These are phyloP conservation scores for Gasteruption jaculator DNA, from an alignment of 2,888 invertebrate species.

Conservation along the genomic window DNA sequence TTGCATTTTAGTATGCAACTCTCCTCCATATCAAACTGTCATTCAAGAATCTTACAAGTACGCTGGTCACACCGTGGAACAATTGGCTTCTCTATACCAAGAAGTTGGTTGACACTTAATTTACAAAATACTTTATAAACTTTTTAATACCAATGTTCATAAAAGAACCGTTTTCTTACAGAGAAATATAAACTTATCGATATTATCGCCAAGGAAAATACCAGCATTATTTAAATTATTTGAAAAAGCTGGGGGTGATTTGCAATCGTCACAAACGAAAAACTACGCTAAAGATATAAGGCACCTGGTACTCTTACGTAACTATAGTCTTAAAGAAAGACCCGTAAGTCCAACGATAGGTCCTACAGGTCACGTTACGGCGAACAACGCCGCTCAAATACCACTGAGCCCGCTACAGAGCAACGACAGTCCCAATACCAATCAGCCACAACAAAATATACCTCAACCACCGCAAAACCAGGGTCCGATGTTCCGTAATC, in stretches of 20 bases:
- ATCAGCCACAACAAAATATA: conserved; percentile 45
- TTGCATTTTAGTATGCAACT: conserved; percentile 83
- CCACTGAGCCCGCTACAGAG: conserved; percentile 56
- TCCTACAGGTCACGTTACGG: conserved; percentile 53
- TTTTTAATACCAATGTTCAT: too few species aligned
- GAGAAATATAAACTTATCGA: conserved; percentile 79
- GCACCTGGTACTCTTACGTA: conserved; percentile 65
- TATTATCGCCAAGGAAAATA: conserved; percentile 85
- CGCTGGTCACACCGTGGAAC: conserved; percentile 77
- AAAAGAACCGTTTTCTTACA: conserved; percentile 53
- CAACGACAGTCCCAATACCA: conserved; percentile 57
- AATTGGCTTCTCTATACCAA: conserved; percentile 71
- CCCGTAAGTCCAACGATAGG: conserved; percentile 63
- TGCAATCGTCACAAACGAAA: conserved; percentile 72
- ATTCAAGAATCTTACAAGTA: conserved; percentile 71
- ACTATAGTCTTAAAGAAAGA: conserved; percentile 60
- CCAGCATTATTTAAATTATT: conserved; percentile 81
- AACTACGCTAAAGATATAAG: conserved; percentile 88
- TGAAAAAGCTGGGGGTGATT: conserved; percentile 86
- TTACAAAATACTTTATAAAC: not conserved
- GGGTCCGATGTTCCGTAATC: conserved; percentile 49
- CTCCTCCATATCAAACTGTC: conserved; percentile 85
- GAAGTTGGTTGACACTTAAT: conserved; percentile 58
- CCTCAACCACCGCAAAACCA: conserved; percentile 40
- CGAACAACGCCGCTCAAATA: conserved; percentile 46